phyloP scores from a whole-genome alignment of 2,113 vertebrate genomes.

The Cyphomyrus discorhynchus region DNA sequence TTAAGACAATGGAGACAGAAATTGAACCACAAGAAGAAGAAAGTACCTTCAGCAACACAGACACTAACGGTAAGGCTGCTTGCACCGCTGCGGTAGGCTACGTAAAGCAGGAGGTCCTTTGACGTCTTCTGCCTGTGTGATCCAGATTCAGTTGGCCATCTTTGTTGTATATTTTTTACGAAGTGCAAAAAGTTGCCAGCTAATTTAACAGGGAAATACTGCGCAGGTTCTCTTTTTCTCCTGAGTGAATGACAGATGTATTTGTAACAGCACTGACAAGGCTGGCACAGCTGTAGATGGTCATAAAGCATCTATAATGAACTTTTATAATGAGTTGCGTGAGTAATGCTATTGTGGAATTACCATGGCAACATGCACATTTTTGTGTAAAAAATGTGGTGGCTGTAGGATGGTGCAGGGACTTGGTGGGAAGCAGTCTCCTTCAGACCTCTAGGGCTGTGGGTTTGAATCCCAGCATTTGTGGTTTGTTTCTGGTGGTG shows the following conservation, averaged over 20 bases:
- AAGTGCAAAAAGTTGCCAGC: background rate
- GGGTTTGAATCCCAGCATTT: background rate
- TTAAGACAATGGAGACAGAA: constrained; percentile 87
- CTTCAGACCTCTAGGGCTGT: background rate
- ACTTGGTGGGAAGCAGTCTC: background rate
- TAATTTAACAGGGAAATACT: background rate
- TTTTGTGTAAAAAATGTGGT: background rate
- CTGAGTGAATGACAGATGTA: background rate
- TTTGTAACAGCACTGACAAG: background rate
- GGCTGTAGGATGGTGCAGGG: background rate
- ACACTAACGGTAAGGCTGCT: constrained; percentile 79
- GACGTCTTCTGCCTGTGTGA: background rate
- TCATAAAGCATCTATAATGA: background rate
- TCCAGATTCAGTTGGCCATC: background rate
- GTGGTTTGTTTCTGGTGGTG: background rate
- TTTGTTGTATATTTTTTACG: background rate
- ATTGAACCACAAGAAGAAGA: constrained; percentile 81
- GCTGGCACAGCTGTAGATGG: background rate
- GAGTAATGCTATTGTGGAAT: background rate
- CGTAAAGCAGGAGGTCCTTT: background rate
- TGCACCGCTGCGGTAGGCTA: background rate
- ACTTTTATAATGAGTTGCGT: background rate
- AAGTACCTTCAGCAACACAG: constrained; percentile 82
- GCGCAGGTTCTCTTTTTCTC: background rate
- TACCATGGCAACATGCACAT: background rate